Evolutionary conservation across 64 coral and sea anemone genomes (phyloP).

Genomic region (Montipora efflorescens): DNA sequence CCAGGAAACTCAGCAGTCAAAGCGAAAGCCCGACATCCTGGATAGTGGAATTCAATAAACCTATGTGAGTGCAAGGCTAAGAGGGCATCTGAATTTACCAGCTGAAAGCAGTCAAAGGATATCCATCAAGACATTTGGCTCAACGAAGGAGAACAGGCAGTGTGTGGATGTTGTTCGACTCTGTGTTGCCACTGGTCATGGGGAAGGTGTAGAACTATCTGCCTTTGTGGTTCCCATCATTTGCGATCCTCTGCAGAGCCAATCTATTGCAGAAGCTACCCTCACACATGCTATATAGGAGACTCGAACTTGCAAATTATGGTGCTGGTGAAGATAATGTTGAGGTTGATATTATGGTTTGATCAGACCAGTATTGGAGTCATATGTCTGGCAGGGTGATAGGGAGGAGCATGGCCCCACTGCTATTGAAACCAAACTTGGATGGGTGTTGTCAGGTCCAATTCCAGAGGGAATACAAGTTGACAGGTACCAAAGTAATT

Average conservation of each 20-base stretch:
- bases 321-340: not conserved
- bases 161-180: too few relatives aligned
- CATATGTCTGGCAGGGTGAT: conserved; percentile 24
- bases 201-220: conserved; percentile 11
- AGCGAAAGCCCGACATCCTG: conserved; percentile 51
- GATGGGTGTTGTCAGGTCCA: conserved; percentile 68
- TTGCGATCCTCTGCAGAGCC: conserved; percentile 59
- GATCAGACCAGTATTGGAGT: conserved; percentile 75
- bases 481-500: conserved; percentile 36
- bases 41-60: conserved; percentile 55
- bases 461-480: not conserved
- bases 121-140: conserved; percentile 75
- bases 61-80: conserved; percentile 42
- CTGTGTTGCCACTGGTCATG: not conserved
- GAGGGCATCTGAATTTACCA: conserved; percentile 10
- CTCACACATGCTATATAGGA: conserved; percentile 28
- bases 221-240: conserved; percentile 68
- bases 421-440: conserved; percentile 66
- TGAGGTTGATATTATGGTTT: conserved; percentile 57
- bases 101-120: conserved; percentile 34
- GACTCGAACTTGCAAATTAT: conserved; percentile 51
- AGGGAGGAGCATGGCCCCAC: conserved; percentile 66
- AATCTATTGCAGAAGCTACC: conserved; percentile 45
- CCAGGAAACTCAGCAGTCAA: not conserved
- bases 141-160: not conserved